These are phyloP conservation scores for Ichneumoninae sp. DNA, from an alignment of 2,888 invertebrate genomes.

Conservation along the genomic window DNA sequence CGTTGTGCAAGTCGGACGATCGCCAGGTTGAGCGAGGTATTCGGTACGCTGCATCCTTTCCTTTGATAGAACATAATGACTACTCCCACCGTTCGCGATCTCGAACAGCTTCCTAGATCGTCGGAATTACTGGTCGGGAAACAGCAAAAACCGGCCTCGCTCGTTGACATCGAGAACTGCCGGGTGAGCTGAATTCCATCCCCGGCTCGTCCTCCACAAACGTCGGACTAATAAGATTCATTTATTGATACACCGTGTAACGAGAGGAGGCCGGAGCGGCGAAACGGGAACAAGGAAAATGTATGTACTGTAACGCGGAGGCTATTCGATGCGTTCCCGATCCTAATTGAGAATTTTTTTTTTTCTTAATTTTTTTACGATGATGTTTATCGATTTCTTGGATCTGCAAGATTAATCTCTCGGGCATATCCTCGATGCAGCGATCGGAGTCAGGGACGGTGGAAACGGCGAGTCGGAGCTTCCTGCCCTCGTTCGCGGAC, in stretches of 20 bases:
- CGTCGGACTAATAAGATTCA: constrained; percentile 45
- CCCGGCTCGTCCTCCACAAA: constrained; percentile 20
- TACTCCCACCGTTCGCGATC: constrained; percentile 42
- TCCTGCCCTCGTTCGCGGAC: constrained; percentile 3
- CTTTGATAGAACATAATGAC: constrained; percentile 60
- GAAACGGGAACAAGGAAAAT: constrained; percentile 23
- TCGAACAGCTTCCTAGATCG: constrained; percentile 57
- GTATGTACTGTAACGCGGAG: not conserved
- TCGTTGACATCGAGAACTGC: constrained; percentile 49
- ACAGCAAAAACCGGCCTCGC: constrained; percentile 57
- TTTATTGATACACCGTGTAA: constrained; percentile 16
- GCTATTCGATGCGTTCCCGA: constrained; percentile 7
- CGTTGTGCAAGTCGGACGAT: constrained; percentile 40
- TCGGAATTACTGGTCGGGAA: constrained; percentile 54
- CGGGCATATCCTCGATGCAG: not conserved
- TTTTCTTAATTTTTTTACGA: not conserved
- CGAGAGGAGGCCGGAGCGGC: not conserved
- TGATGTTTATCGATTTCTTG: not conserved
- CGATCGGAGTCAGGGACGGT: constrained; percentile 31
- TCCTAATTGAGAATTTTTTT: constrained; percentile 15
- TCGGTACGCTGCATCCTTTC: constrained; percentile 51
- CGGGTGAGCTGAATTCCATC: constrained; percentile 10
- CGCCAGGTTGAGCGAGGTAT: constrained; percentile 46
- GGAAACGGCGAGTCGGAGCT: constrained; percentile 1
- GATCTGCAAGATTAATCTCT: not conserved